Evolutionary conservation across 2,797 vertebrate species (phyloP).

Genomic region (Remorina albescens): DNA sequence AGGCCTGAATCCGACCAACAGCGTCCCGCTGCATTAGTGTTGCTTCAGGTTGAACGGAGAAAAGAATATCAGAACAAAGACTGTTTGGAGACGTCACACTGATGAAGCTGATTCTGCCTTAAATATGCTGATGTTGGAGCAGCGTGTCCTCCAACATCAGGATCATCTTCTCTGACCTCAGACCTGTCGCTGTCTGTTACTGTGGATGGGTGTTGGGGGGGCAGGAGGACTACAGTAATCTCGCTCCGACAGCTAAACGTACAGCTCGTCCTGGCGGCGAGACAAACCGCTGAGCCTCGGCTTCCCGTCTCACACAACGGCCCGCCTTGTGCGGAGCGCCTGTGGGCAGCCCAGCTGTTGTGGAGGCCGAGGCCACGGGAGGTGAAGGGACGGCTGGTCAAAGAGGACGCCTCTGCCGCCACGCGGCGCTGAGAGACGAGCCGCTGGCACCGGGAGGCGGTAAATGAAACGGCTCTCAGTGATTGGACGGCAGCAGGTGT

Average conservation of each 20-base stretch:
- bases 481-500: conserved; percentile 31
- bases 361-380: not conserved
- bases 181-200: conserved; percentile 17
- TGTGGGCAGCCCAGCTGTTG: conserved; percentile 28
- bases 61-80: too few relatives aligned
- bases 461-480: conserved; percentile 15
- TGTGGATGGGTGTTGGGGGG: not conserved
- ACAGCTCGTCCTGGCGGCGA: not conserved
- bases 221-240: not conserved
- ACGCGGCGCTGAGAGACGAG: not conserved
- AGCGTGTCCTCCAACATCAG: conserved; percentile 25
- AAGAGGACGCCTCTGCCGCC: not conserved
- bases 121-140: conserved; percentile 25
- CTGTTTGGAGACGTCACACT: too few relatives aligned
- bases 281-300: not conserved
- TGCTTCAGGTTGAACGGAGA: too few relatives aligned
- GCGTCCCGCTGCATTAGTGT: too few relatives aligned
- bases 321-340: not conserved
- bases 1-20: too few relatives aligned
- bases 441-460: conserved; percentile 21
- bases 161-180: conserved; percentile 35
- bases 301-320: conserved; percentile 27
- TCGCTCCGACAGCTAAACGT: not conserved
- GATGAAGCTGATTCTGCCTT: too few relatives aligned
- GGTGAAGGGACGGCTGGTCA: conserved; percentile 3